Evolutionary conservation across 1,140 invertebrate species (phyloP).

Genomic region (Apis laboriosa): DNA sequence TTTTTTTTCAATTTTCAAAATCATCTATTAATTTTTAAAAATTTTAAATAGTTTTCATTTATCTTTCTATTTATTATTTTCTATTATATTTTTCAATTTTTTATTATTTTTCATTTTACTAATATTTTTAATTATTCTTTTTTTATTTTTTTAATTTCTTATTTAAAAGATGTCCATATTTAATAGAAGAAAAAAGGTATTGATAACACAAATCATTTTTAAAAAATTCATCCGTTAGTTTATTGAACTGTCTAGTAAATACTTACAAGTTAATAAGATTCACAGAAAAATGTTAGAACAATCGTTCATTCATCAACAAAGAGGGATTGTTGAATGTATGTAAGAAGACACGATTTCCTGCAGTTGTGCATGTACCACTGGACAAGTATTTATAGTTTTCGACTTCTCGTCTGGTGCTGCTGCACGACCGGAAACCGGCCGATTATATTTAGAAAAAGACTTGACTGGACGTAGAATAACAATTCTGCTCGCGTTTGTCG

Average conservation of each 20-base stretch:
- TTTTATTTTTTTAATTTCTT: background rate
- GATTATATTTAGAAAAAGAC: slow-evolving; percentile 69
- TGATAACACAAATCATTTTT: background rate
- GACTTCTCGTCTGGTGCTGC: slow-evolving; percentile 38
- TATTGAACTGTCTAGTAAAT: background rate
- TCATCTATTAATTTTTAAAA: background rate
- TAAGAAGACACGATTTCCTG: slow-evolving; percentile 39
- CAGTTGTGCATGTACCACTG: slow-evolving; percentile 38
- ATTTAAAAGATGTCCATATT: background rate
- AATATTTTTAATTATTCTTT: background rate
- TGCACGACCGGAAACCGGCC: slow-evolving; percentile 58
- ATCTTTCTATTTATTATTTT: background rate
- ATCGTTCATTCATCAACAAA: slow-evolving; percentile 13
- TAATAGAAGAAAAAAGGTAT: background rate
- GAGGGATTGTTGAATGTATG: slow-evolving; percentile 36
- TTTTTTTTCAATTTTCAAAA: too few relatives aligned
- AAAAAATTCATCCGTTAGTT: background rate
- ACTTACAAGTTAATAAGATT: background rate
- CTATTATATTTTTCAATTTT: too few relatives aligned
- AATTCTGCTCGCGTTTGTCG: slow-evolving; percentile 35
- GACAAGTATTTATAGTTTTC: slow-evolving; percentile 62
- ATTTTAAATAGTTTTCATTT: background rate
- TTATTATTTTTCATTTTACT: background rate
- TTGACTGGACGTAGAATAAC: slow-evolving; percentile 55
- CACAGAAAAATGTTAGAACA: slow-evolving; percentile 1